Evolutionary conservation across 2,888 invertebrate genomes (phyloP).

Genomic region (Heteromyza rotundicornis): DNA sequence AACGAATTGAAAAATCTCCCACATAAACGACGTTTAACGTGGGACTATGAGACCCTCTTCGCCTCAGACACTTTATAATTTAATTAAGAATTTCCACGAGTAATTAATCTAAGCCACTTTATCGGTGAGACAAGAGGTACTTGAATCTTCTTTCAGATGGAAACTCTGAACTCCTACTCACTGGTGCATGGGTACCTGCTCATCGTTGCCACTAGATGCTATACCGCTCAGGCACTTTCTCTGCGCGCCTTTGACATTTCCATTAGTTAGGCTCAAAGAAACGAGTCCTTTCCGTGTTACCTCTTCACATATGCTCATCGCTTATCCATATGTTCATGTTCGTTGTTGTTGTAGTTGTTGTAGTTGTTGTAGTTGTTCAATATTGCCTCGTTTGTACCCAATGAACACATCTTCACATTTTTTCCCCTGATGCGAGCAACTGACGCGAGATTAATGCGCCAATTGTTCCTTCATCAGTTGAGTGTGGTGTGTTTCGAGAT

Average conservation of each 20-base stretch:
- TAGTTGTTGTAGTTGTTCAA: too few species aligned
- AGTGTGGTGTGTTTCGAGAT: conserved; percentile 18
- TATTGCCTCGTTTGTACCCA: background rate
- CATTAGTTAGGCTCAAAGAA: conserved; percentile 38
- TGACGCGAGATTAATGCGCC: conserved; percentile 54
- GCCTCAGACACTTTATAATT: conserved; percentile 41
- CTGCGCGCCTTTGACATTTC: conserved; percentile 43
- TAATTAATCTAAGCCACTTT: conserved; percentile 53
- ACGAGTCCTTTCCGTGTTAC: conserved; percentile 4
- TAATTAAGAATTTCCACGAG: conserved; percentile 57
- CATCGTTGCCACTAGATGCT: background rate
- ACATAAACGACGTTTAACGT: background rate
- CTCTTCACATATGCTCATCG: background rate
- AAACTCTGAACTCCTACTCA: conserved; percentile 15
- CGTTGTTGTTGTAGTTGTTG: too few species aligned
- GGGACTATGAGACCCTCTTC: background rate
- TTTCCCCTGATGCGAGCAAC: conserved; percentile 19
- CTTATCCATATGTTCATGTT: too few species aligned
- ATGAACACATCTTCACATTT: conserved; percentile 35
- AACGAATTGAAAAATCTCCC: conserved; percentile 40
- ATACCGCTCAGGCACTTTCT: conserved; percentile 7
- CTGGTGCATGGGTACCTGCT: conserved; percentile 2
- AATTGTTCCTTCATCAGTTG: conserved; percentile 55
- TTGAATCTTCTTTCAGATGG: conserved; percentile 32
- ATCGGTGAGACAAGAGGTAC: conserved; percentile 30